phyloP scores from a whole-genome alignment of 2,888 invertebrate species.

The Dasypolia templi region DNA sequence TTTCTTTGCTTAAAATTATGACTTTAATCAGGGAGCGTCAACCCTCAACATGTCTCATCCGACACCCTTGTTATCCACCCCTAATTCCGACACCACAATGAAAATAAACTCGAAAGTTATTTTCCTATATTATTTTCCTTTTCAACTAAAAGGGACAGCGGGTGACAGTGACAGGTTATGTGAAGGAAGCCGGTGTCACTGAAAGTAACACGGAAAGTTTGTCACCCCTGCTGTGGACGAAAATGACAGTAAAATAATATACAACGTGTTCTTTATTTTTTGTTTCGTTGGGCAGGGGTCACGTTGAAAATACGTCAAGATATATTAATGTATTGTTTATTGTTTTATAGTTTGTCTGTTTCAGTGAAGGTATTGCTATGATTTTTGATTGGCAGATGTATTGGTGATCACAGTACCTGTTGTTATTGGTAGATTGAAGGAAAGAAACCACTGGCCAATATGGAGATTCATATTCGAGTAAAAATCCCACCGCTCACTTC shows the following conservation, averaged over 20 bases:
- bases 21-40: slow-evolving; percentile 3
- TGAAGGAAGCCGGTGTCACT: slow-evolving; percentile 47
- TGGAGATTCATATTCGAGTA: too few relatives aligned
- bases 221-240: slow-evolving; percentile 16
- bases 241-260: slow-evolving; percentile 44
- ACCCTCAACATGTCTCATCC: not conserved
- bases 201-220: slow-evolving; percentile 44
- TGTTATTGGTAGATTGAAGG: not conserved
- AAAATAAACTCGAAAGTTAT: slow-evolving; percentile 39
- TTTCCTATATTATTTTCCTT: slow-evolving; percentile 50
- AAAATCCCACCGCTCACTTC: too few relatives aligned
- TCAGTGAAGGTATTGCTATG: not conserved
- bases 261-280: slow-evolving; percentile 24
- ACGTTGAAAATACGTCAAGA: slow-evolving; percentile 2
- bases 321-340: slow-evolving; percentile 13
- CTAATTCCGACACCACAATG: slow-evolving; percentile 22
- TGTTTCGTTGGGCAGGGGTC: not conserved
- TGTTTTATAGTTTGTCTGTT: not conserved
- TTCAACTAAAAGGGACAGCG: slow-evolving; percentile 45
- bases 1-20: not conserved
- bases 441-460: not conserved
- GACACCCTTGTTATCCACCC: not conserved
- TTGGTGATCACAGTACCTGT: not conserved
- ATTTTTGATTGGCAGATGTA: not conserved
- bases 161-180: slow-evolving; percentile 53